Conservation (phyloP, 2,113 vertebrate species). For the Theristicus caerulescens region DNA sequence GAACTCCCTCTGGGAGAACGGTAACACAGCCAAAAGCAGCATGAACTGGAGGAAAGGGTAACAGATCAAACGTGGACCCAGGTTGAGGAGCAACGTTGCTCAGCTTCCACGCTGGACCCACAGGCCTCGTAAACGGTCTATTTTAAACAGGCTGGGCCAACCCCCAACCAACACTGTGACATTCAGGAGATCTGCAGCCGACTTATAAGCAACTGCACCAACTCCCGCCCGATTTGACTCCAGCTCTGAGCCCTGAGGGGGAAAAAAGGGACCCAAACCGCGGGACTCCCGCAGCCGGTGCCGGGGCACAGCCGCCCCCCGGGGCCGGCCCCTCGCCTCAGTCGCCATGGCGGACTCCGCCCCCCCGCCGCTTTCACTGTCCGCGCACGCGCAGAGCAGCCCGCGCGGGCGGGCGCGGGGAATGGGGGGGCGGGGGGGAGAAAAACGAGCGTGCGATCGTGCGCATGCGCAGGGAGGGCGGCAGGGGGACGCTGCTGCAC, state of each 20-base stretch:
- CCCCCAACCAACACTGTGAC: not conserved
- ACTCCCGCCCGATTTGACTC: accelerated
- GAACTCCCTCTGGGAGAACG: not conserved
- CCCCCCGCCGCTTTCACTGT: accelerated
- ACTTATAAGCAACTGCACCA: accelerated
- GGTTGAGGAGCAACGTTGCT: not conserved
- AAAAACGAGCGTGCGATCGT: accelerated
- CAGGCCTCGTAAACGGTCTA: accelerated
- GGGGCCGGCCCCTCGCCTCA: accelerated
- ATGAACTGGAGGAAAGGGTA: not conserved
- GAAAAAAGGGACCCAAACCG: accelerated
- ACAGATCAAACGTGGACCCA: not conserved
- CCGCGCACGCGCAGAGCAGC: not conserved
- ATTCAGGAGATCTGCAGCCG: too few relatives aligned
- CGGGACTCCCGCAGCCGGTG: not conserved
- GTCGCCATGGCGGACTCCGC: accelerated
- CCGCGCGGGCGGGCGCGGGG: accelerated
- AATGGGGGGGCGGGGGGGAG: accelerated
- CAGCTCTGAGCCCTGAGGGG: not conserved
- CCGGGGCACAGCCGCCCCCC: too few relatives aligned
- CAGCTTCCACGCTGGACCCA: not conserved
- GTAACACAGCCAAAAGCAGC: not conserved
- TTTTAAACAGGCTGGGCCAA: not conserved
- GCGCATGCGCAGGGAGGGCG: not conserved
- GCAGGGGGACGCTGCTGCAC: accelerated